These are phyloP conservation scores for Andrena chrysosceles DNA, from an alignment of 2,888 invertebrate genomes.

Conservation along the genomic window DNA sequence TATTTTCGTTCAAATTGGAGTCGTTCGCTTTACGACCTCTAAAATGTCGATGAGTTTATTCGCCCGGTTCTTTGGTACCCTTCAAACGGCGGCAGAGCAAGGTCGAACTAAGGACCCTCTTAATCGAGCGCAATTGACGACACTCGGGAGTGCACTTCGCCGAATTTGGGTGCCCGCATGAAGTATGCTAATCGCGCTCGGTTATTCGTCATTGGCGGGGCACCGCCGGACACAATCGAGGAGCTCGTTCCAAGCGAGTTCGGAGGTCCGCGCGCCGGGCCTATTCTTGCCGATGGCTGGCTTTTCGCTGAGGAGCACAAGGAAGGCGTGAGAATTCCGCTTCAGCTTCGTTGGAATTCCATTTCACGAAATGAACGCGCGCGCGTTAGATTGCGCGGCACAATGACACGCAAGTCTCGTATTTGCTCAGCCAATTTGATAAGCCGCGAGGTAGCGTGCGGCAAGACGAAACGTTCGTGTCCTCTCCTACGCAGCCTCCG, in stretches of 20 bases:
- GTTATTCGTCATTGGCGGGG: conserved; percentile 65
- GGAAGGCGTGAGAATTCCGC: conserved; percentile 15
- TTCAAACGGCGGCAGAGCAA: conserved; percentile 54
- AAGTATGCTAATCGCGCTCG: conserved; percentile 70
- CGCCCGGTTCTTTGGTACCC: conserved; percentile 50
- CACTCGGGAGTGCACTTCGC: conserved; percentile 81
- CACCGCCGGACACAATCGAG: conserved; percentile 51
- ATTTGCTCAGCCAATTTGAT: conserved; percentile 10
- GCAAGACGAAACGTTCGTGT: conserved; percentile 2
- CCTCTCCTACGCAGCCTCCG: not conserved
- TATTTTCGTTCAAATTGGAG: no score
- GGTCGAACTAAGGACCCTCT: conserved; percentile 53
- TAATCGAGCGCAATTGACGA: conserved; percentile 66
- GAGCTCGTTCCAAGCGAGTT: conserved; percentile 67
- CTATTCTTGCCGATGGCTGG: conserved; percentile 38
- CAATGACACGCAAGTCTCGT: conserved; percentile 3
- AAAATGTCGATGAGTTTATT: conserved; percentile 36
- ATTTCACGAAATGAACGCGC: not conserved
- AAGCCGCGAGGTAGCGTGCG: not conserved
- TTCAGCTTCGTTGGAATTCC: not conserved
- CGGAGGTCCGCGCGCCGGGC: conserved; percentile 54
- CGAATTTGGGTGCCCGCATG: conserved; percentile 70
- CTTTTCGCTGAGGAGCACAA: conserved; percentile 39
- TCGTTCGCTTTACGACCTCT: conserved; percentile 6
- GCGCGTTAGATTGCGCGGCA: not conserved